Base-by-base conservation (phyloP, 2,888 invertebrate genomes). In the Meteorus cinctellus region DNA sequence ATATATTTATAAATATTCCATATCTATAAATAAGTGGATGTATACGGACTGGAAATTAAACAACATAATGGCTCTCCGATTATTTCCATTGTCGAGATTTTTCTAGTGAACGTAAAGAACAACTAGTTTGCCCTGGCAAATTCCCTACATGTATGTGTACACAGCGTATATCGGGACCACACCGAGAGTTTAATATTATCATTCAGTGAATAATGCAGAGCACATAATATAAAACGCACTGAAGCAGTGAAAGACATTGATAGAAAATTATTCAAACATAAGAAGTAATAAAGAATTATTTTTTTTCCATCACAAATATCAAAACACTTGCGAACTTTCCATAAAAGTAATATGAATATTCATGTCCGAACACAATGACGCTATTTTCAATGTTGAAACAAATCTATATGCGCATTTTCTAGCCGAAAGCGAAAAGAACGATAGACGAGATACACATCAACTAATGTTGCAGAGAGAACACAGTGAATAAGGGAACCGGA, bases 361-460 rank as follows among this genome's bases (percentile, higher is more conserved):
- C n/a, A n/a, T n/a, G n/a, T n/a, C n/a, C n/a, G n/a, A n/a, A n/a
- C n/a, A n/a, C n/a, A n/a, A n/a, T n/a, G n/a, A 82, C 78, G 81
- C 78, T 77, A 75, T 74, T 72, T 59, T 78, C 80, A 84, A 86
- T 85, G 84, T 82, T 79, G 84, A 85, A 85, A 88, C 87, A 85
- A 88, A 88, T 88, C 88, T 88, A 88, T 88, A 87, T 88, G 82
- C 85, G 84, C 82, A 83, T 74, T 80, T 24, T 8, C 59, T 74
- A 71, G 85, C 85, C 6, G 4, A 3, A 34, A 34, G 4, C 3
- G 6, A 6, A 34, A 34, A 34, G 5, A 34, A 34, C 8, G 34
- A 8, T 6, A 34, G 8, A 34, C 34, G 34, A 34, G 34, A 34
- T 34, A 6, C 24, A 6, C 34, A 34, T 34, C 34, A 1, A 24